These are phyloP conservation scores for Noctua pronuba DNA, from an alignment of 2,888 invertebrate species.

Conservation along the genomic window DNA sequence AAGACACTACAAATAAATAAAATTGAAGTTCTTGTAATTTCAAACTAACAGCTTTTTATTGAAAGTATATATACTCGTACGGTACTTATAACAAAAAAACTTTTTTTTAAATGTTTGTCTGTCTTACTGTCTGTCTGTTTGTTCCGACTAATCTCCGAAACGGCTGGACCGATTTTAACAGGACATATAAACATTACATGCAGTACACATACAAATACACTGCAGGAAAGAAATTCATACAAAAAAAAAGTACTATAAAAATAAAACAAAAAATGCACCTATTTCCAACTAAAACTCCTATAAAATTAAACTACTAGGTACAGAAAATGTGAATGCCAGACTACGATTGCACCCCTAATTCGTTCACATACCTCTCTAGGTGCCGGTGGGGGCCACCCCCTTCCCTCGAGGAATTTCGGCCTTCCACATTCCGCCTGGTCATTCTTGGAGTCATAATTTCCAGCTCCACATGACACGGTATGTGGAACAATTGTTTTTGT, in stretches of 20 bases:
- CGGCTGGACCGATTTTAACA: too few relatives aligned
- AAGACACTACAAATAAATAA: too few relatives aligned
- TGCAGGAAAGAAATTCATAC: background rate
- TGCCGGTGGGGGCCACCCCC: slow-evolving; percentile 59
- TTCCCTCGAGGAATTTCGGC: slow-evolving; percentile 78
- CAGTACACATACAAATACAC: too few relatives aligned
- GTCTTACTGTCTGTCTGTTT: too few relatives aligned
- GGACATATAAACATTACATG: too few relatives aligned
- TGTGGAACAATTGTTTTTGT: slow-evolving; percentile 82
- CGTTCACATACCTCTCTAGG: slow-evolving; percentile 80
- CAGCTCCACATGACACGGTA: slow-evolving; percentile 73
- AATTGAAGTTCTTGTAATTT: too few relatives aligned
- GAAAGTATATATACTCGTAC: too few relatives aligned
- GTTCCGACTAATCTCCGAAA: too few relatives aligned
- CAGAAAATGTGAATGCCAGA: slow-evolving; percentile 67
- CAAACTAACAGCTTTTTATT: too few relatives aligned
- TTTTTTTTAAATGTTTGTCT: too few relatives aligned
- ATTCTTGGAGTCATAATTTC: slow-evolving; percentile 87
- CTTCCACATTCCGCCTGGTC: slow-evolving; percentile 88
- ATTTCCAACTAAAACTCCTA: slow-evolving; percentile 36
- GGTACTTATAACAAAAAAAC: too few relatives aligned
- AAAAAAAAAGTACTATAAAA: background rate
- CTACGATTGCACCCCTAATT: slow-evolving; percentile 81
- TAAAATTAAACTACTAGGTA: slow-evolving; percentile 61
- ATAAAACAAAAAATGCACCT: background rate